Evolutionary conservation across 2,113 vertebrate species (phyloP), one percentile per base, ranked within the genome.

Genomic region (Pica pica): DNA sequence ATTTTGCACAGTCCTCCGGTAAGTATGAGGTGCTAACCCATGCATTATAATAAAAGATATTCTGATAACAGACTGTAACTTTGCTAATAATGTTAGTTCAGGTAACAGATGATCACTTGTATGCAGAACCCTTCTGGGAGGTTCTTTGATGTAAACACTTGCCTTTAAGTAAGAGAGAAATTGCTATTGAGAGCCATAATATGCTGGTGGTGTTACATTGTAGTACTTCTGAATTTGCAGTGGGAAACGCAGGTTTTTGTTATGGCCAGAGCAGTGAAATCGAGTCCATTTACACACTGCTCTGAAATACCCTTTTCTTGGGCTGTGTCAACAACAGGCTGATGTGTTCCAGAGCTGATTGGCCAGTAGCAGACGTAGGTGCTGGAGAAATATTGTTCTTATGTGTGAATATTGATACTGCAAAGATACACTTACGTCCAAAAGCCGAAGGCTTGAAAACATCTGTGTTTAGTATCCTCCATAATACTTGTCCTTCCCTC

Each of bases 61-160:
- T 83, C 50, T 20, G 17, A 41, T 76, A 35, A 77, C 37, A 61
- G 74, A 15, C 56, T 75, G 0, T 70, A 75, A 68, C 50, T 80
- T 89, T 21, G 15, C 53, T 67, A 67, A 69, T 91, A 80, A 55
- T 49, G 42, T 70, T 27, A 59, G 44, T 63, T 50, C 68, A 68
- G 61, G 47, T 68, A 52, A 71, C 9, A 78, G 75, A 53, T 68
- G 80, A 39, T 68, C 80, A 60, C 69, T 76, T 35, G 6, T 28
- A 59, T 81, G 26, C 41, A 75, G n/a, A 83, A 50, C 79, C 46
- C 78, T 95, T 93, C 93, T 75, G 94, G 88, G 88, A 93, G 50
- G 46, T 83, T 87, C 37, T 80, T 61, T 77, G 92, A 69, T 79
- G 79, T 78, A 87, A 94, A 88, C 81, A 90, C 42, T 28, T 93